Evolutionary conservation across 2,113 vertebrate genomes (phyloP), one percentile per base, ranked within the genome.

Genomic region (Nansenia antarctica): DNA sequence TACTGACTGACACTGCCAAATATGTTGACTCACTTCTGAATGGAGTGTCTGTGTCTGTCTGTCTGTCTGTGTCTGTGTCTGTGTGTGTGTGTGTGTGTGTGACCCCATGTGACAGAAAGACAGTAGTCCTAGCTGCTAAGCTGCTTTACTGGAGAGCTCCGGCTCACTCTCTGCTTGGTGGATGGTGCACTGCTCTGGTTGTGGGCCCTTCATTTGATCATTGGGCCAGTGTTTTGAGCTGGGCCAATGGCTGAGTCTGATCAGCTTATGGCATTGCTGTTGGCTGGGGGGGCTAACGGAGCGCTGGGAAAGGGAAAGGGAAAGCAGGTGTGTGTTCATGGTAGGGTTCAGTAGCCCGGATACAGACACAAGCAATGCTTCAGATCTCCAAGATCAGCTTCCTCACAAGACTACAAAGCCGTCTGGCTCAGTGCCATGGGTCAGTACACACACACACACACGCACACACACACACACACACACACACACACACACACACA

Each of bases 61-160:
- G 70, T 27, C n/a, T n/a, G n/a, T n/a, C n/a, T n/a, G n/a, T n/a
- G n/a, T n/a, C n/a, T n/a, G n/a, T n/a, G n/a, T n/a, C n/a, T 72
- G 65, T 9, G 27, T 31, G 54, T 68, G 9, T 74, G 72, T 76
- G 77, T 62, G 59, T 37, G 49, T 58, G 60, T 30, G 71, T 82
- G 72, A n/a, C 27, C 24, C 14, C 18, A 3, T 12, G 47, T 45
- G 24, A 35, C 3, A 53, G 30, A 83, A 81, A 79, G 77, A 73
- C 72, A 76, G 78, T 67, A 52, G 73, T 55, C 15, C 29, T 52
- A 30, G 34, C 11, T 4, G 31, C 65, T 88, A 79, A 86, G 82
- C 83, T 76, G 82, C 85, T 89, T 88, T 82, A 73, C 68, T 62
- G 54, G 35, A 72, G 74, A 79, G 78, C 78, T 82, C 72, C 26